These are phyloP conservation scores for Potamilus streckersoni DNA, from an alignment of 1,140 invertebrate genomes.

Conservation along the genomic window DNA sequence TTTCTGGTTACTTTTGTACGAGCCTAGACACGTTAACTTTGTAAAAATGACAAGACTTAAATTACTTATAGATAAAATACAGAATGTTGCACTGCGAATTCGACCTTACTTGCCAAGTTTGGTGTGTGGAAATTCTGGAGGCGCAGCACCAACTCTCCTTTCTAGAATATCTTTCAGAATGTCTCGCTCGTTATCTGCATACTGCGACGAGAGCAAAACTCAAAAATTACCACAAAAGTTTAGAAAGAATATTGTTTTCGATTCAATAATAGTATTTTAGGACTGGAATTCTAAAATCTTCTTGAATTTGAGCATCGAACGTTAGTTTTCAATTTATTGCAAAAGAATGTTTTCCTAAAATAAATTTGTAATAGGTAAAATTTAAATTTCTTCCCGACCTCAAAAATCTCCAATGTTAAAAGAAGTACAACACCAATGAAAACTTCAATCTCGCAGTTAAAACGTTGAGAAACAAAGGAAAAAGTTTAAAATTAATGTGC, in stretches of 20 bases:
- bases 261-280: background rate
- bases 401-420: too few species aligned
- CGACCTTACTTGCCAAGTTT: constrained; percentile 51
- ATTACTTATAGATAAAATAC: too few species aligned
- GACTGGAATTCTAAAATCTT: background rate
- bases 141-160: constrained; percentile 41
- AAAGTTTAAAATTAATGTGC: too few species aligned
- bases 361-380: background rate
- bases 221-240: background rate
- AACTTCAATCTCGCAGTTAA: too few species aligned
- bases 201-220: constrained; percentile 35
- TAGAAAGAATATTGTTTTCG: background rate
- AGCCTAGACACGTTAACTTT: too few species aligned
- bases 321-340: background rate
- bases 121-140: constrained; percentile 47
- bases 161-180: constrained; percentile 52
- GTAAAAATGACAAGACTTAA: too few species aligned
- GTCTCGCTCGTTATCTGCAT: constrained; percentile 57
- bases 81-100: too few species aligned
- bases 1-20: too few species aligned
- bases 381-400: background rate
- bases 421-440: too few species aligned
- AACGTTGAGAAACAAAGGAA: too few species aligned
- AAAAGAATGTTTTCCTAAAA: background rate
- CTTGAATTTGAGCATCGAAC: too few species aligned